Evolutionary conservation across 2,797 vertebrate species (phyloP), one percentile per base, ranked within the genome.

Genomic region (Acanthurus lineatus): DNA sequence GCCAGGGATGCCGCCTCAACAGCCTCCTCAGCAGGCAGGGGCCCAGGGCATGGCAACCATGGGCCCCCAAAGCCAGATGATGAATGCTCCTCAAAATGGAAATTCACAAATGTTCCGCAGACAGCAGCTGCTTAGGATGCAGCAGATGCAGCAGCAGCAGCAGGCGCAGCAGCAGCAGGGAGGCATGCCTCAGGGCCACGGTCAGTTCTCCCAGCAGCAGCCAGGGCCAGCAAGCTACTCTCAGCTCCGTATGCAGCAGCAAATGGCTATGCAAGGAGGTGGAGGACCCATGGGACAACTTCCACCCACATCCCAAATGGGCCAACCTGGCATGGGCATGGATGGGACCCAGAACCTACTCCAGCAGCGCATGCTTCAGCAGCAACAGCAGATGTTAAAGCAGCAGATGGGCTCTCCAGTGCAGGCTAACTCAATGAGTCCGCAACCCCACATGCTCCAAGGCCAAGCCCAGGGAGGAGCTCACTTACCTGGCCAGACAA

Each of bases 381-480:
- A 94, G 65, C 96, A 94, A 77, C 93, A 94, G 72, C 96, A 95
- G 73, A 96, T 96, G 95, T 95, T 98, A 80, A 96, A 97, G 91
- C 96, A 97, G 86, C 98, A 98, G 88, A 96, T 99, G 86, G 96
- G 96, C 72, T 97, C 98, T 62, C 96, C 97, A 0, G 96, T 92
- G 17, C 98, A 98, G 93, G 95, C 96, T 2, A 96, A 96, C 84
- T 96, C 98, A 28, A 98, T 98, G 97, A 99, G 98, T 93, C 98
- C 98, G 35, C 98, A 98, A 91, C 94, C 97, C 83, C 98, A 99
- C 90, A 96, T 99, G 95, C 97, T 99, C 91, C 96, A 97, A 92
- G 96, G 97, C 93, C 98, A 97, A 86, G 91, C 96, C 17, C 97
- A 96, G 88, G 91, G 89, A 66, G 92, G 89, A 66, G 90, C 96